Evolutionary conservation across 2,888 invertebrate genomes (phyloP).

Genomic region (Eudemis profundana): DNA sequence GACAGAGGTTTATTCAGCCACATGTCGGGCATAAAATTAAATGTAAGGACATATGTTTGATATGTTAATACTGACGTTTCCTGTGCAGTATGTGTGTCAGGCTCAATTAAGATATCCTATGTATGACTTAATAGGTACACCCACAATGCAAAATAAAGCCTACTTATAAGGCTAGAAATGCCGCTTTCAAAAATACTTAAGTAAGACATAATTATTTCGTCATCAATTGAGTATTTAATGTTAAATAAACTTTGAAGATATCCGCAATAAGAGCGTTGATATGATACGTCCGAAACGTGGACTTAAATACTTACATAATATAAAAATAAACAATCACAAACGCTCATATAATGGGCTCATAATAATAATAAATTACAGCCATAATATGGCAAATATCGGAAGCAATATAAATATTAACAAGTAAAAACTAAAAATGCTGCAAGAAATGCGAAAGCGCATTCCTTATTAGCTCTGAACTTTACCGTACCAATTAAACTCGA

Average conservation of each 20-base stretch:
- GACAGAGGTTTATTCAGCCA: constrained; percentile 36
- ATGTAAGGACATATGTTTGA: constrained; percentile 17
- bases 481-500: constrained; percentile 34
- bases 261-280: no score
- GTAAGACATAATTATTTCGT: no score
- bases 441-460: constrained; percentile 26
- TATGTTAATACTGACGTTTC: constrained; percentile 15
- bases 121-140: background rate
- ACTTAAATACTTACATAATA: no score
- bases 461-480: constrained; percentile 30
- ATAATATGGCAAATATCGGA: no score
- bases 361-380: no score
- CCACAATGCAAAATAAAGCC: background rate
- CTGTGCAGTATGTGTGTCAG: background rate
- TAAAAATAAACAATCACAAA: no score
- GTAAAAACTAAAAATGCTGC: background rate
- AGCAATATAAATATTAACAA: background rate
- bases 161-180: background rate
- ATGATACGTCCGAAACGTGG: no score
- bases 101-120: background rate
- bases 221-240: no score
- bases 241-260: no score
- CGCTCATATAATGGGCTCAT: no score
- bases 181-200: no score
- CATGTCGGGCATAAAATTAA: constrained; percentile 30